These are phyloP conservation scores for Venusia cambrica DNA, from an alignment of 2,888 invertebrate genomes.

Conservation along the genomic window DNA sequence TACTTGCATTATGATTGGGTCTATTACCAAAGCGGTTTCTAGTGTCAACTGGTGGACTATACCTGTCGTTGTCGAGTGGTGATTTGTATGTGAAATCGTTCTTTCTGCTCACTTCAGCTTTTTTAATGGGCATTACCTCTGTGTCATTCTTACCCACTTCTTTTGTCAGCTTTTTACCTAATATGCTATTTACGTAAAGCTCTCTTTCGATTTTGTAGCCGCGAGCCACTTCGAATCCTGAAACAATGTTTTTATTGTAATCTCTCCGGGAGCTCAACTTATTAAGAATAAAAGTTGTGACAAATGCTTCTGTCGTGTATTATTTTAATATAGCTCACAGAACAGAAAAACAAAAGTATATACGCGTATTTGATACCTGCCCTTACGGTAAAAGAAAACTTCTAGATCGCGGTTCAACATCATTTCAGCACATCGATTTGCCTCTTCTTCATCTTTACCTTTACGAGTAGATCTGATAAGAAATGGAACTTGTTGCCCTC, in stretches of 20 bases:
- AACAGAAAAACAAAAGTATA: too few species aligned
- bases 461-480: too few species aligned
- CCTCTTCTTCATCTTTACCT: too few species aligned
- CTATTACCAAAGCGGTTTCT: conserved; percentile 15
- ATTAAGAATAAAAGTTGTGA: too few species aligned
- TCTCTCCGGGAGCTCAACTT: too few species aligned
- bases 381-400: too few species aligned
- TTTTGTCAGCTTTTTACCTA: conserved; percentile 33
- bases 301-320: too few species aligned
- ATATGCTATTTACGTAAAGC: conserved; percentile 74
- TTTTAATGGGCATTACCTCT: conserved; percentile 39
- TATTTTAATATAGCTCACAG: too few species aligned
- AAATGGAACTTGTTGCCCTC: too few species aligned
- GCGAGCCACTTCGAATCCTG: conserved; percentile 84
- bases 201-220: conserved; percentile 85
- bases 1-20: conserved; percentile 3
- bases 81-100: conserved; percentile 30
- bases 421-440: too few species aligned
- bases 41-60: conserved; percentile 7
- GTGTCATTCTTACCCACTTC: conserved; percentile 42
- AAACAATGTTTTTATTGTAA: conserved; percentile 35
- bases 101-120: conserved; percentile 18
- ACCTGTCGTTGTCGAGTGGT: conserved; percentile 25
- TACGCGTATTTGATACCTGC: too few species aligned
- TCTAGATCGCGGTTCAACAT: too few species aligned